Conservation (phyloP, 2,888 invertebrate genomes). For the Dryobotodes eremita region DNA sequence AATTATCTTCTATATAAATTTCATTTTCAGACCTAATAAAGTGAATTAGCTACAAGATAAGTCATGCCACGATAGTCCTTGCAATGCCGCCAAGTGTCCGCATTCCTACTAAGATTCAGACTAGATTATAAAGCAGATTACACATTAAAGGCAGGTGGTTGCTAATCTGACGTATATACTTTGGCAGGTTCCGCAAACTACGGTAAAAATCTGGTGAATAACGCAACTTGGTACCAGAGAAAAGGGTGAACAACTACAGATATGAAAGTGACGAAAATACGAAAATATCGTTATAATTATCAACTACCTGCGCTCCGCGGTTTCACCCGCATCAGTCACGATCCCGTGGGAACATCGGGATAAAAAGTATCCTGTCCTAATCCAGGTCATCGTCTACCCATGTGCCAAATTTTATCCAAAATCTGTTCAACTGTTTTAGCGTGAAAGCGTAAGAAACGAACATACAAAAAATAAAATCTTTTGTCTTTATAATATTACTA, state of each 20-base stretch:
- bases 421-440: too few relatives aligned
- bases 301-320: too few relatives aligned
- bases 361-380: too few relatives aligned
- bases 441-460: too few relatives aligned
- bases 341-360: too few relatives aligned
- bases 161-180: background rate
- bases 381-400: too few relatives aligned
- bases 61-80: slow-evolving; percentile 10
- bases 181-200: slow-evolving; percentile 18
- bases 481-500: too few relatives aligned
- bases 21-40: too few relatives aligned
- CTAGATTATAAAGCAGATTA: slow-evolving; percentile 47
- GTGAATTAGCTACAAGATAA: background rate
- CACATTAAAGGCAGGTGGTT: slow-evolving; percentile 53
- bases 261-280: background rate
- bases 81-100: slow-evolving; percentile 33
- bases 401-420: too few relatives aligned
- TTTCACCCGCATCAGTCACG: too few relatives aligned
- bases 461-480: too few relatives aligned
- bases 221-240: background rate
- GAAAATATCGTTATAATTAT: background rate
- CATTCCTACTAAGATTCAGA: slow-evolving; percentile 52
- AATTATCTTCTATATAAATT: too few relatives aligned
- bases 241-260: background rate
- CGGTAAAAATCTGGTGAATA: background rate